Conservation (phyloP, 2,797 vertebrate genomes). For the Euphonia xanthogaster region DNA sequence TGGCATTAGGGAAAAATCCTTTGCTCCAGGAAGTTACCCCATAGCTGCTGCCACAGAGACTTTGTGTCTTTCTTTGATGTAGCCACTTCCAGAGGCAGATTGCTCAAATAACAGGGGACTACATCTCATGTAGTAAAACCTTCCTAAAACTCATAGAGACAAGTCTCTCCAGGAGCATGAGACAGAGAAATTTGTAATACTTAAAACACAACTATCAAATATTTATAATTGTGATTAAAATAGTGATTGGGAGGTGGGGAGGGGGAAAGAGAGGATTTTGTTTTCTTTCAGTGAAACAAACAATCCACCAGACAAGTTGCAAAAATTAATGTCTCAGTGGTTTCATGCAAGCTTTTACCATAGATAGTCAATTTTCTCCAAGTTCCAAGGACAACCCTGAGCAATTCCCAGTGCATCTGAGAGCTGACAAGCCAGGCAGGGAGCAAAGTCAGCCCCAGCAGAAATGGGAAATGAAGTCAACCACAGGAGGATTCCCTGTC, state of each 20-base stretch:
- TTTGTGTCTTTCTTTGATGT: neutral
- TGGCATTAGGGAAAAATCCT: neutral
- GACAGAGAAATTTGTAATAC: neutral
- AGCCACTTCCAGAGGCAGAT: neutral
- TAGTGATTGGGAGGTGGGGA: neutral
- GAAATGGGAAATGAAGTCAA: neutral
- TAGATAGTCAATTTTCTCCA: neutral
- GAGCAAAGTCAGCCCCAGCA: neutral
- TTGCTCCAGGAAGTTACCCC: neutral
- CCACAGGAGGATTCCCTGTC: neutral
- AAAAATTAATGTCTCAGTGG: neutral
- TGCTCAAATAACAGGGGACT: neutral
- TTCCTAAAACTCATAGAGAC: neutral
- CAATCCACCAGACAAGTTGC: neutral
- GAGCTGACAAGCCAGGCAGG: neutral
- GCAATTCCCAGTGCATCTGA: neutral
- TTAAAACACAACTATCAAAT: neutral
- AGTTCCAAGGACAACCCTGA: neutral
- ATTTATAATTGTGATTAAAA: neutral
- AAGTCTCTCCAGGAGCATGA: neutral
- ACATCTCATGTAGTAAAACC: neutral
- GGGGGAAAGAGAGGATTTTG: neutral
- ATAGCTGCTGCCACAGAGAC: neutral
- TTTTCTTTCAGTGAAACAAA: neutral
- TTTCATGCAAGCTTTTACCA: neutral